phyloP scores from a whole-genome alignment of 2,113 vertebrate species.

The Rhynchomys soricoides region DNA sequence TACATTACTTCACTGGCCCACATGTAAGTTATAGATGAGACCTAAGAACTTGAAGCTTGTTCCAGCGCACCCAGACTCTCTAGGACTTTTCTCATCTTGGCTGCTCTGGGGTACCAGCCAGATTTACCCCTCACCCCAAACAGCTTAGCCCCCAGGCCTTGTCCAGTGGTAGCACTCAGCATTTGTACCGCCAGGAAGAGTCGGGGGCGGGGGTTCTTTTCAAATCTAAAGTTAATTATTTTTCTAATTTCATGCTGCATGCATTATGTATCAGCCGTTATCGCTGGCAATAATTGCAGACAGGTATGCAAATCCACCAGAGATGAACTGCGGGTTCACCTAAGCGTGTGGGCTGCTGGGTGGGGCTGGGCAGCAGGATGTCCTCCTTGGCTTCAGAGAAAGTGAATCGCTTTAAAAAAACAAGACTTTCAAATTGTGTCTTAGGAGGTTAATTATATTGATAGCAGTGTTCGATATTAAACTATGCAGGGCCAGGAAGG shows the following conservation, averaged over 20 bases:
- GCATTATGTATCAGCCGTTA: conserved; percentile 81
- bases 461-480: conserved; percentile 77
- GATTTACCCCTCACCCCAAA: neutral
- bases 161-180: conserved; percentile 37
- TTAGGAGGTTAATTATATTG: conserved; percentile 83
- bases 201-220: conserved; percentile 17
- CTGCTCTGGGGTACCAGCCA: neutral
- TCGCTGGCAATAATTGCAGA: conserved; percentile 68
- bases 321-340: neutral
- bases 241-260: conserved; percentile 79
- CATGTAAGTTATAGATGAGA: neutral
- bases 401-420: conserved; percentile 58
- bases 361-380: accelerated
- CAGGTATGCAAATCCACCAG: conserved; percentile 81
- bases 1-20: neutral
- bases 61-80: neutral
- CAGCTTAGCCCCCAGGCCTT: neutral
- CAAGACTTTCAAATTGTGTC: conserved; percentile 74
- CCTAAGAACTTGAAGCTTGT: neutral
- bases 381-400: conserved; percentile 69
- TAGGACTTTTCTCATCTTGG: neutral
- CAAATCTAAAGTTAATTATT: conserved; percentile 79
- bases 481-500: conserved; percentile 53
- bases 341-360: neutral
- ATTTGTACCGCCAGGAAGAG: neutral